phyloP scores from a whole-genome alignment of 2,113 vertebrate species.

The Anoplopoma fimbria region DNA sequence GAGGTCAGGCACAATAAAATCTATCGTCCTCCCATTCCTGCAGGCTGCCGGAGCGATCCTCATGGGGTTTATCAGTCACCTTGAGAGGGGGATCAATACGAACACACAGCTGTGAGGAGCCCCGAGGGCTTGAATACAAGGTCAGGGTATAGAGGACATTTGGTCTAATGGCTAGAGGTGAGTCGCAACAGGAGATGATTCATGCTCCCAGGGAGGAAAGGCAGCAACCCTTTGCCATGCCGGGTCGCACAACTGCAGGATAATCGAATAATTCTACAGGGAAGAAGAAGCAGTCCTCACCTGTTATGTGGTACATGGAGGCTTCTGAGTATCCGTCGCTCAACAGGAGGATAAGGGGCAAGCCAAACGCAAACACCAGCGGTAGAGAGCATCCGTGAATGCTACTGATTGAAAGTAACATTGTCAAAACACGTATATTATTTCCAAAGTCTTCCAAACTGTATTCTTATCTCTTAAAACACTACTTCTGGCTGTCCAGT shows the following conservation, averaged over 20 bases:
- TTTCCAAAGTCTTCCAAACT: neutral
- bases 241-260: neutral
- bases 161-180: conserved; percentile 6
- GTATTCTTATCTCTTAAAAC: neutral
- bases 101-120: conserved; percentile 38
- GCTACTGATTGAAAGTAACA: conserved; percentile 28
- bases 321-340: conserved; percentile 57
- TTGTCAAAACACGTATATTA: conserved; percentile 5
- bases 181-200: conserved; percentile 22
- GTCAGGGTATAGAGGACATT: conserved; percentile 36
- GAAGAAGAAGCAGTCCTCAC: conserved; percentile 46
- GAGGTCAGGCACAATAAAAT: conserved; percentile 50
- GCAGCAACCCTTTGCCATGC: neutral
- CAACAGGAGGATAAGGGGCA: conserved; percentile 51
- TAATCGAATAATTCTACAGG: conserved; percentile 1
- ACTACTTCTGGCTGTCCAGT: conserved; percentile 11
- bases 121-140: conserved; percentile 35
- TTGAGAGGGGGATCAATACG: conserved; percentile 56
- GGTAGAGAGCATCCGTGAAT: conserved; percentile 11
- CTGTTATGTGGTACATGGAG: conserved; percentile 70
- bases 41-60: conserved; percentile 16
- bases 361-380: conserved; percentile 26
- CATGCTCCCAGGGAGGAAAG: neutral
- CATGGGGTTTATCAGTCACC: conserved; percentile 57
- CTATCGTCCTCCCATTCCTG: conserved; percentile 21